Percentiles rank a stretch among this genome's conserved stretches.
phyloP scores from a whole-genome alignment of 2,113 vertebrate genomes.

The Oreochromis spilurus region DNA sequence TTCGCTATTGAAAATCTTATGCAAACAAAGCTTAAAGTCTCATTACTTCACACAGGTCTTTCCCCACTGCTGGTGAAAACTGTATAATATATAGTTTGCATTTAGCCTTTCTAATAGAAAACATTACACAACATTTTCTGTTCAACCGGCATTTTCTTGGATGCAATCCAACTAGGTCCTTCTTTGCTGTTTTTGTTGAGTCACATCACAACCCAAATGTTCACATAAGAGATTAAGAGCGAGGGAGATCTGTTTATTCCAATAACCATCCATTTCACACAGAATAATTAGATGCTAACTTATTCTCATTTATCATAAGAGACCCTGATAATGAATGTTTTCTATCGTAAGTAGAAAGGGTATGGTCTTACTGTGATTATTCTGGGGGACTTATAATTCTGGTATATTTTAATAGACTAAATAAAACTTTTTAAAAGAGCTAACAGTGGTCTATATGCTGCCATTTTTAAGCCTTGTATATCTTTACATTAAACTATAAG shows the following conservation, averaged over 20 bases:
- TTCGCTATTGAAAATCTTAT: background rate
- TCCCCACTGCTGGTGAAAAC: background rate
- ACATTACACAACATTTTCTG: background rate
- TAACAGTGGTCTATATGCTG: background rate
- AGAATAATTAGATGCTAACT: background rate
- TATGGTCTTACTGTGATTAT: background rate
- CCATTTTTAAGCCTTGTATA: fast-evolving
- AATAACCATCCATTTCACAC: no score
- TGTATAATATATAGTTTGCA: background rate
- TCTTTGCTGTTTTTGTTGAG: background rate
- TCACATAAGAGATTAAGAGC: no score
- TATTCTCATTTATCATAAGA: background rate
- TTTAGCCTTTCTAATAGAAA: background rate
- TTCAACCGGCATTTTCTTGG: background rate
- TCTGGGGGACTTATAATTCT: background rate
- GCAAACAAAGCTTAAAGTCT: background rate
- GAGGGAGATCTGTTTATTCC: no score
- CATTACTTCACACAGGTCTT: background rate
- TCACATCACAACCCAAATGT: no score
- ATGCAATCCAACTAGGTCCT: fast-evolving
- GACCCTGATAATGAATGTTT: background rate
- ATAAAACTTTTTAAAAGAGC: background rate
- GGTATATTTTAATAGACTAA: background rate
- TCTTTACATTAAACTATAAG: background rate
- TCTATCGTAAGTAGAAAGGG: background rate